Evolutionary conservation across 30 jellyfish, hydroid and myxozoan species (phyloP).

Genomic region (Catostylus mosaicus): DNA sequence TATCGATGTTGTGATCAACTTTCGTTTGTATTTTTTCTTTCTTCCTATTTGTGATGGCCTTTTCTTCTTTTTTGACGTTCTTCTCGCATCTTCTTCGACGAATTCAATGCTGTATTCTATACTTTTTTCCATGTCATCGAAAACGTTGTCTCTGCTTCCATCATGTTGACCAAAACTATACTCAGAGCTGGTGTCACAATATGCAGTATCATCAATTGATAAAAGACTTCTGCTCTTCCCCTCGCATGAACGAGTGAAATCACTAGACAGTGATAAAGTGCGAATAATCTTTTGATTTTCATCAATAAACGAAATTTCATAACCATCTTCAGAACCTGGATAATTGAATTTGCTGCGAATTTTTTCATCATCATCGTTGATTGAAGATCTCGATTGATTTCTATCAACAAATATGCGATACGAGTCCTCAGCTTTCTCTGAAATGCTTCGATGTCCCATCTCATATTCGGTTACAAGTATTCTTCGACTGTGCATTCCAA

Average conservation of each 20-base stretch:
- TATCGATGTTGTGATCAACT: neutral
- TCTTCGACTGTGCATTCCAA: neutral
- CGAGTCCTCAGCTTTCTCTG: slow-evolving; percentile 35
- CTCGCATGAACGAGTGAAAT: slow-evolving; percentile 51
- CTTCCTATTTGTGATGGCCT: neutral
- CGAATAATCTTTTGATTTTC: slow-evolving; percentile 26
- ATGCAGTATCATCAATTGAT: slow-evolving; percentile 1
- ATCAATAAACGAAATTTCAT: slow-evolving; percentile 58
- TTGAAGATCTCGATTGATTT: slow-evolving; percentile 15
- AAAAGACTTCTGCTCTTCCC: neutral
- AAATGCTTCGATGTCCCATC: neutral
- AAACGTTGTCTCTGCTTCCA: slow-evolving; percentile 1
- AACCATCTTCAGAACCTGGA: slow-evolving; percentile 41
- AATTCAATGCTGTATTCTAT: slow-evolving; percentile 43
- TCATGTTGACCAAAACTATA: neutral
- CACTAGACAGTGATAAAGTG: slow-evolving; percentile 44
- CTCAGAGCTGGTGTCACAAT: neutral
- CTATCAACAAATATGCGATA: slow-evolving; percentile 38
- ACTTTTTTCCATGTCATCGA: slow-evolving; percentile 14
- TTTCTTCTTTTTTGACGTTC: neutral
- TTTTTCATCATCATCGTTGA: slow-evolving; percentile 24
- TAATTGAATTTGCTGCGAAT: slow-evolving; percentile 2
- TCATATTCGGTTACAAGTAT: slow-evolving; percentile 32
- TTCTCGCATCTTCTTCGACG: slow-evolving; percentile 13
- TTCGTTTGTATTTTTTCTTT: neutral